Conservation (phyloP, 92 coral and sea anemone species). For the Blastomussa wellsi region DNA sequence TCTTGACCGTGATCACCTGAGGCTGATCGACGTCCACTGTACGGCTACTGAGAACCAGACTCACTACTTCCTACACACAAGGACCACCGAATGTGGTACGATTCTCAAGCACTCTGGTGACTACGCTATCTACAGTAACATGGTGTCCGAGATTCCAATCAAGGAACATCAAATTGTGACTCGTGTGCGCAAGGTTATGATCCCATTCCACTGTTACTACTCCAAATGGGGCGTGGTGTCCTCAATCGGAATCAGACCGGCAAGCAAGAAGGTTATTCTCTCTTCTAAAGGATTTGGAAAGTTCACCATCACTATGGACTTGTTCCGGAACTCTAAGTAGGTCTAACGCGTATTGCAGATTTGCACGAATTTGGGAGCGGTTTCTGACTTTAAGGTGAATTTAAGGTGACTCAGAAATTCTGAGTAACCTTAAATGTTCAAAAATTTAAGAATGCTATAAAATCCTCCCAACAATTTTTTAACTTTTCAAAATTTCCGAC, state of each 20-base stretch:
- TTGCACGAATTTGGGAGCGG: no score
- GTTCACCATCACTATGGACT: slow-evolving; percentile 45
- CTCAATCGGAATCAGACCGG: slow-evolving; percentile 47
- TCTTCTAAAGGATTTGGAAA: slow-evolving; percentile 33
- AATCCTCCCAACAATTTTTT: no score
- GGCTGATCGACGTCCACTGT: slow-evolving; percentile 39
- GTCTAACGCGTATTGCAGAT: no score
- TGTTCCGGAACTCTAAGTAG: slow-evolving; percentile 16
- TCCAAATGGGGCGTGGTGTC: slow-evolving; percentile 43
- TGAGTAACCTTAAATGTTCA: no score
- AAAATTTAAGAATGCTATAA: no score
- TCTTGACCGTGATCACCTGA: slow-evolving; percentile 40
- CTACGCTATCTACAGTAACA: slow-evolving; percentile 45
- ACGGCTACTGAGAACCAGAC: slow-evolving; percentile 50
- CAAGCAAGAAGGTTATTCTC: slow-evolving; percentile 34
- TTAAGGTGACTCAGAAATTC: no score
- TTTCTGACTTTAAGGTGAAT: no score
- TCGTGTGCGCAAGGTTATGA: slow-evolving; percentile 50
- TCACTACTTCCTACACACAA: slow-evolving; percentile 44
- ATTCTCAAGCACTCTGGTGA: slow-evolving; percentile 20
- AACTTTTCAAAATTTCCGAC: no score
- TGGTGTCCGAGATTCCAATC: slow-evolving; percentile 50
- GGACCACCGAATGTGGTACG: slow-evolving; percentile 46
- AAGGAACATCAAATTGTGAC: slow-evolving; percentile 33
- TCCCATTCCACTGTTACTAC: slow-evolving; percentile 53